Conservation (phyloP, 1,140 invertebrate genomes). For the Drosophila orosa region DNA sequence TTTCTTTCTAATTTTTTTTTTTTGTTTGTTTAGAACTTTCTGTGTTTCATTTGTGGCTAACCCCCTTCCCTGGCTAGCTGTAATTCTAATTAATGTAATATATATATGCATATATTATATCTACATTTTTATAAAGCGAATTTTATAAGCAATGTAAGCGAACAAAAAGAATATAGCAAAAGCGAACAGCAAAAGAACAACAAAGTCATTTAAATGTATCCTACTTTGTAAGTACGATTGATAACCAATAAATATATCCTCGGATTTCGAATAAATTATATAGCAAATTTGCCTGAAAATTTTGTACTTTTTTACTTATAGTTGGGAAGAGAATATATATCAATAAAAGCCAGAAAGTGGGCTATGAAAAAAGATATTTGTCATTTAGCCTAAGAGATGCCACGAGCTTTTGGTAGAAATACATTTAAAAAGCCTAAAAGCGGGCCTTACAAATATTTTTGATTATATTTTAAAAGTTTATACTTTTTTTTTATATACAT, state of each 20-base stretch:
- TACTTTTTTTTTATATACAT: neutral
- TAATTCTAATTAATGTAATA: conserved; percentile 21
- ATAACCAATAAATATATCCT: conserved; percentile 35
- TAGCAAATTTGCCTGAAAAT: neutral
- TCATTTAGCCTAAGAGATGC: neutral
- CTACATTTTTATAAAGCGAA: conserved; percentile 15
- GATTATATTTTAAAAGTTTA: too few relatives aligned
- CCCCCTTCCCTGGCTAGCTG: conserved; percentile 1
- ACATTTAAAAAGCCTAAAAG: neutral
- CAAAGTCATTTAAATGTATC: conserved; percentile 47
- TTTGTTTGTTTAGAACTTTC: conserved; percentile 5
- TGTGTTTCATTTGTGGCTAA: conserved; percentile 18
- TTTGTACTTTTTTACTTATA: neutral
- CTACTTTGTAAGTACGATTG: conserved; percentile 41
- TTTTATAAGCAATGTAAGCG: conserved; percentile 18
- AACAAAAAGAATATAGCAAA: conserved; percentile 34
- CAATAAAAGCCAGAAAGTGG: neutral
- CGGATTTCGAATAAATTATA: conserved; percentile 18
- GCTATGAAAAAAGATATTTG: neutral
- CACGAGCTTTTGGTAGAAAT: neutral
- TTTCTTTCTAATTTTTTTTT: conserved; percentile 2
- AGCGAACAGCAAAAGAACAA: conserved; percentile 16
- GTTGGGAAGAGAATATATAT: neutral
- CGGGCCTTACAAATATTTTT: too few relatives aligned
- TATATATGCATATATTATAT: conserved; percentile 32